Evolutionary conservation across 1,140 invertebrate genomes (phyloP).

Genomic region (Schlechtendalia chinensis): DNA sequence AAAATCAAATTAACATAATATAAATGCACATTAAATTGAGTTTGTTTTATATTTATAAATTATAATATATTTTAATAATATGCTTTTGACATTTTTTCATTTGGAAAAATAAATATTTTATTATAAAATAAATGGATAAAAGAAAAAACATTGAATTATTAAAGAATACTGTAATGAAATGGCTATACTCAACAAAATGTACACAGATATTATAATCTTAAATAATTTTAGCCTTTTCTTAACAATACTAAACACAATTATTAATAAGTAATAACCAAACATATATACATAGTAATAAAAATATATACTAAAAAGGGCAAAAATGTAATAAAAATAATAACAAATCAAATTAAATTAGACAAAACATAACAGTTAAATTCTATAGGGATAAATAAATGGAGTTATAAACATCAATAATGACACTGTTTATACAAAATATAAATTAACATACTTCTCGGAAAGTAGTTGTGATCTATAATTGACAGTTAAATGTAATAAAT

Average conservation of each 20-base stretch:
- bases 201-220: conserved; percentile 5
- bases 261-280: conserved; percentile 31
- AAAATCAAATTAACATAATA: neutral
- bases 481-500: conserved; percentile 20
- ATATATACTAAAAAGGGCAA: conserved; percentile 12
- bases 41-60: neutral
- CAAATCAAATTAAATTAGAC: conserved; percentile 13
- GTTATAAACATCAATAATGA: conserved; percentile 6
- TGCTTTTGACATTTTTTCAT: neutral
- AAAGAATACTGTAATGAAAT: conserved; percentile 18
- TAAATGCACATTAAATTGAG: conserved; percentile 34
- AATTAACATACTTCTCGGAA: conserved; percentile 21
- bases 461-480: conserved; percentile 33
- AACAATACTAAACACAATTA: neutral
- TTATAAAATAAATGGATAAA: neutral
- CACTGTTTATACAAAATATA: neutral
- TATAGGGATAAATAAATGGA: conserved; percentile 13
- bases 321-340: conserved; percentile 29
- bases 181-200: conserved; percentile 9
- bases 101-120: neutral
- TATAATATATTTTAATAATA: neutral
- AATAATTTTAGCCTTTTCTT: neutral
- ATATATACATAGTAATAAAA: conserved; percentile 26
- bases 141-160: neutral
- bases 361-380: conserved; percentile 26